Base-by-base conservation (phyloP, 2,888 invertebrate genomes). In the Dicranocentrus wangi region DNA sequence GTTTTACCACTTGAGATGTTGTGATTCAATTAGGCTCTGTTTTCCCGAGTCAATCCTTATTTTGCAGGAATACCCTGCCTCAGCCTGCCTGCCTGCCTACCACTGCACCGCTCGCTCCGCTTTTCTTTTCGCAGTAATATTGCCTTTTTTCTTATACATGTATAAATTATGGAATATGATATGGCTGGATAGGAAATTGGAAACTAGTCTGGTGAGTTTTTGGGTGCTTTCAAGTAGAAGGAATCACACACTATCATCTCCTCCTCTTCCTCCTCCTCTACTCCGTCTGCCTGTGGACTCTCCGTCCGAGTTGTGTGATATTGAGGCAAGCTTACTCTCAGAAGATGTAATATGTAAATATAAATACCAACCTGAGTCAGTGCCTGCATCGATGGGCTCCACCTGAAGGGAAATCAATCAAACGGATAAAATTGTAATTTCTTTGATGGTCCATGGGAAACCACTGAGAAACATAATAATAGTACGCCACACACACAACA, bases 331-430 rank as follows among this genome's bases (percentile, higher is more conserved):
- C 32, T 7, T 32, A 10, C 32, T 32, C 32, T 19, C 39, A 63
- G 28, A 27, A n/a, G 1, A 51, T 58, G 42, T 25, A 53, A 39
- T 51, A 66, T 47, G 8, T 32, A 32, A 60, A 69, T 47, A 8
- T 32, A 32, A 60, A 69, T 47, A 81, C 81, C 89, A 88, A 75
- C 81, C 80, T 75, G 78, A 75, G 72, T 90, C 90, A 10, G 90
- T 90, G 1, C 90, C 90, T 27, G 89, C 90, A 84, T 90, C 90
- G 73, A 89, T 82, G 0, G 90, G 90, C 73, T 88, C 88, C 51
- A 90, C 87, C 88, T 88, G 86, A 69, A 70, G 51, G 68, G 66
- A 77, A 81, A 71, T 61, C 82, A 85, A 66, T 70, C 69, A 75
- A 71, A 83, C 43, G 61, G 66, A 73, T 63, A 47, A 47, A 10